Conservation (phyloP, 2,113 vertebrate species). For the Ornithorhynchus anatinus region DNA sequence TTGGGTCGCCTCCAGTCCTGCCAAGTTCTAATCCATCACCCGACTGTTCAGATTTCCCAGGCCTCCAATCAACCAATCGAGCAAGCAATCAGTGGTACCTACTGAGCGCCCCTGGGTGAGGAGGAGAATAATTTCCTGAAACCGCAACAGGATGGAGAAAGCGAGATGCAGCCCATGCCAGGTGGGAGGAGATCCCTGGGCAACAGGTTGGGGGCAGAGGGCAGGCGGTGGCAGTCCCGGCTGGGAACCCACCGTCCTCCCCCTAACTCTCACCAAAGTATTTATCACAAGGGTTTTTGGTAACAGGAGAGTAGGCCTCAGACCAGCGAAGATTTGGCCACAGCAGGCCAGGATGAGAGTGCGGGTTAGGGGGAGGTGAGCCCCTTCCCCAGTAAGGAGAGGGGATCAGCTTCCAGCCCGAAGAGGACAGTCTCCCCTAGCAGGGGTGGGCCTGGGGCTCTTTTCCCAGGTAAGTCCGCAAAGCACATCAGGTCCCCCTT, state of each 20-base stretch:
- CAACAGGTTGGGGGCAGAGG: not conserved
- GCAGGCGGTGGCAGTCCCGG: not conserved
- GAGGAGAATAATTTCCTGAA: too few species aligned
- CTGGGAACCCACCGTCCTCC: not conserved
- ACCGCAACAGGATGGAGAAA: too few species aligned
- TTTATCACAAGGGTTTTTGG: too few species aligned
- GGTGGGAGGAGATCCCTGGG: not conserved
- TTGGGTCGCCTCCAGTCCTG: too few species aligned
- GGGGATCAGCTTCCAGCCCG: not conserved
- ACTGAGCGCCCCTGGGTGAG: too few species aligned
- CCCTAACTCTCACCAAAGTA: too few species aligned
- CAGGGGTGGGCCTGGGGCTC: not conserved
- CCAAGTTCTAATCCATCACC: too few species aligned
- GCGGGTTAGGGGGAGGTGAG: not conserved
- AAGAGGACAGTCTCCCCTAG: not conserved
- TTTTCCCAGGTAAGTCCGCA: not conserved
- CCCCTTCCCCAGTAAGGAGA: not conserved
- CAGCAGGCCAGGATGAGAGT: not conserved
- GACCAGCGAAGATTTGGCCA: slow-evolving; percentile 56
- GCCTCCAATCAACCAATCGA: too few species aligned
- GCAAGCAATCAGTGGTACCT: too few species aligned
- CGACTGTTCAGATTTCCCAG: too few species aligned
- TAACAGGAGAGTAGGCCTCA: slow-evolving; percentile 61
- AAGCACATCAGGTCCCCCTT: not conserved
- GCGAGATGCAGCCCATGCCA: too few species aligned